Evolutionary conservation across 2,888 invertebrate genomes (phyloP).

Genomic region (Mechanitis messenoides): DNA sequence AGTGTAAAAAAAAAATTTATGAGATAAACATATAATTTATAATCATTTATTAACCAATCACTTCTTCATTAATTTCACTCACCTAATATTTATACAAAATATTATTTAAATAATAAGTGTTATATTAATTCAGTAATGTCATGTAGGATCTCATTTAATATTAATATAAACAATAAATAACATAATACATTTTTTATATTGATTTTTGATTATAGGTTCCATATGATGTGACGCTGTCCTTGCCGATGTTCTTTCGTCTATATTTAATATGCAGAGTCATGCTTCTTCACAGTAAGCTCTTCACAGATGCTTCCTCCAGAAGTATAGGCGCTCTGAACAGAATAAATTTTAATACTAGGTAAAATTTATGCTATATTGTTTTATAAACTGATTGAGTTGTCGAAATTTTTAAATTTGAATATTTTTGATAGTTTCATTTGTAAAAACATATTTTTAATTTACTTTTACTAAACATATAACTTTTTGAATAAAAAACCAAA

Average conservation of each 20-base stretch:
- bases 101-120: too few species aligned
- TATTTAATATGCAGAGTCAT: constrained; percentile 99
- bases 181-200: constrained; percentile 3
- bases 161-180: not conserved
- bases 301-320: constrained; percentile 99
- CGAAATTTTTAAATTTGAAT: too few species aligned
- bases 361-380: constrained; percentile 61
- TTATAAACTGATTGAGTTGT: not conserved
- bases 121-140: too few species aligned
- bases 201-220: constrained; percentile 80
- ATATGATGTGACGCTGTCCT: constrained; percentile 96
- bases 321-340: constrained; percentile 98
- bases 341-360: constrained; percentile 98
- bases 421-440: too few species aligned
- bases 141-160: too few species aligned
- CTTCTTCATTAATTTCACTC: too few species aligned
- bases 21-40: too few species aligned
- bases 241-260: constrained; percentile 99
- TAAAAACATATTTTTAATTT: not conserved
- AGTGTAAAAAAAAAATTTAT: too few species aligned
- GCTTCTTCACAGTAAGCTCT: constrained; percentile 99
- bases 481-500: too few species aligned
- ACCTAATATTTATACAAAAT: too few species aligned
- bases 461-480: too few species aligned
- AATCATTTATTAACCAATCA: too few species aligned